Evolutionary conservation across 2,797 vertebrate genomes (phyloP), one percentile per base, ranked within the genome.

Genomic region (Megalops cyprinoides): DNA sequence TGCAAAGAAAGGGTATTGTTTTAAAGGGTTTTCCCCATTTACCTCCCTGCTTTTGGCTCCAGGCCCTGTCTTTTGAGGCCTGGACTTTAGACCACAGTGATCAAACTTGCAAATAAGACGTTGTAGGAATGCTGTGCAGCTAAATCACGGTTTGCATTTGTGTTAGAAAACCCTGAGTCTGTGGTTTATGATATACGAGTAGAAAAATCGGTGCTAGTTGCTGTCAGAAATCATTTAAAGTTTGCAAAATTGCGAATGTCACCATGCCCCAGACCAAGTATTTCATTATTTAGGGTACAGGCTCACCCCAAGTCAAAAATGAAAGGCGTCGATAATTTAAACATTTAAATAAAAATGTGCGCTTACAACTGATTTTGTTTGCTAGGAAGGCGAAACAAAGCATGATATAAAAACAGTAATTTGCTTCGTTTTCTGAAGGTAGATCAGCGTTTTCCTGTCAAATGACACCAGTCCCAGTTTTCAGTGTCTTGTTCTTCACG

Each of bases 161-260:
- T 14, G 74, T 25, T 74, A n/a, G 65, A 23, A 25, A 49, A 49
- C 73, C 73, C 44, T n/a, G 44, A 74, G n/a, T 37, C 28, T 46
- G 42, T n/a, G 73, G 46, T 69, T 42, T 76, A 79, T 53, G n/a
- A 31, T 81, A 73, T 12, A 76, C 31, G 12, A 34, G 12, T 53
- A 23, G 18, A 74, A 73, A 18, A 42, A 42, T 69, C 31, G 69
- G 37, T 69, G 34, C 37, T 37, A 69, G 42, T 69, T n/a, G n/a
- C 31, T 74, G 73, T 48, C 8, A 46, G n/a, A n/a, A n/a, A n/a
- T n/a, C n/a, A n/a, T n/a, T n/a, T n/a, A n/a, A n/a, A n/a, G n/a
- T n/a, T n/a, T n/a, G n/a, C n/a, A n/a, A n/a, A n/a, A n/a, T n/a
- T n/a, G n/a, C n/a, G n/a, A n/a, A n/a, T n/a, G n/a, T n/a, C n/a